Base-by-base conservation (phyloP, 2,888 invertebrate genomes). In the Trissoscelio sp. region DNA sequence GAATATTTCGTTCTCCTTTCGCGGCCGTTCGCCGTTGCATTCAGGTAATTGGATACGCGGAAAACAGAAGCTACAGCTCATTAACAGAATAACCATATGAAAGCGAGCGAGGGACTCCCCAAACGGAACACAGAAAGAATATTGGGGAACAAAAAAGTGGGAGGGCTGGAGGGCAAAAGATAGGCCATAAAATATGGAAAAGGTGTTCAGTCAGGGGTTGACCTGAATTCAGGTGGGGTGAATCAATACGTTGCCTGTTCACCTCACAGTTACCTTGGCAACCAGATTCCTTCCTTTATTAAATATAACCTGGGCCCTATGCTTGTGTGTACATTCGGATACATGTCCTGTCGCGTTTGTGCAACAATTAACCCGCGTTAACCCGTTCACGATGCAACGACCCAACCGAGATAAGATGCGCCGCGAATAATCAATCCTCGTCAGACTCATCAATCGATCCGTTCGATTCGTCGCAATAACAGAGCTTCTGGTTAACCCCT, bases 201-300 rank as follows among this genome's bases (percentile, higher is more conserved):
- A 89, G 87, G 87, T 88, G 89, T 91, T 89, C 87, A 89, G 90
- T 90, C 90, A 90, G 91, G 90, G 88, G 90, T 86, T 91, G 91
- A 90, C 91, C 91, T 91, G 91, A 91, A 91, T 91, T 90, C 91
- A 91, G 91, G 91, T 90, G 90, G 89, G 88, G 88, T 87, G 88
- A 91, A 91, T 91, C 91, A 91, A 91, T 91, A 91, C 89, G 86
- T 85, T 83, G 89, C 90, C 89, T 90, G 90, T 89, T 90, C 91
- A 88, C 88, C 90, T 89, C 89, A 83, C 87, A 85, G 91, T 91
- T 89, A 85, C 90, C 90, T 83, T 90, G 86, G 89, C 89, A 88
- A 91, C 90, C 89, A 88, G 89, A 88, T 89, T 90, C 88, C 89
- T 88, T 88, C 82, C 87, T 89, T 90, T 90, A 90, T 90, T 90